Evolutionary conservation across 1,140 invertebrate genomes (phyloP), one percentile per base, ranked within the genome.

Genomic region (Drosophila repleta): DNA sequence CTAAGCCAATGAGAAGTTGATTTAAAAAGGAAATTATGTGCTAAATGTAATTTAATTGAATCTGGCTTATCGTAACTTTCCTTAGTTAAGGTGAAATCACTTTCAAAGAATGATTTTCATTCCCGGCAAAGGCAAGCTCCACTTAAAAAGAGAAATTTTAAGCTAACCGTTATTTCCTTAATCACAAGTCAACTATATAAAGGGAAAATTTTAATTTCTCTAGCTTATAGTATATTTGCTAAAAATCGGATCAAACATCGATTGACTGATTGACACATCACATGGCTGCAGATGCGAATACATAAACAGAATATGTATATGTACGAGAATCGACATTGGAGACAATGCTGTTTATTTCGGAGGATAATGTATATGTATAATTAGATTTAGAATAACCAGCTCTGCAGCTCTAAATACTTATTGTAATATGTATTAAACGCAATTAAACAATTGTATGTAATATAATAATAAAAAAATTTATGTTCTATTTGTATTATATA

Each of bases 391-490:
- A 15, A 32, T 56, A 46, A n/a, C 52, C 52, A 41, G 18, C 17
- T 29, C 26, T 55, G 49, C 64, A 72, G 35, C 32, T 41, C n/a
- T 52, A 20, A 20, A 29, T 62, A 41, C 35, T 53, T 55, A 43
- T 41, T 55, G 51, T 64, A 61, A 45, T 60, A 58, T 78, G 67
- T 76, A 71, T 78, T 78, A 73, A 79, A 73, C 68, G 64, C 74
- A 76, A 79, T 60, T 64, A 72, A 72, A 60, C 52, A 75, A 71
- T 41, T 75, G 46, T 72, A 76, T 63, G 57, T 76, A 79, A 74
- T 21, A 73, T 61, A 73, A 61, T 48, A 32, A n/a, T 67, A 32
- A 55, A 29, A 45, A 52, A 37, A n/a, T n/a, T n/a, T n/a, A n/a
- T n/a, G n/a, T n/a, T n/a, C n/a, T n/a, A n/a, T n/a, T n/a, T n/a